Percentiles rank a stretch among this genome's conserved stretches.
These are phyloP conservation scores for Enoplosus armatus DNA, from an alignment of 2,797 vertebrate genomes.

Conservation along the genomic window DNA sequence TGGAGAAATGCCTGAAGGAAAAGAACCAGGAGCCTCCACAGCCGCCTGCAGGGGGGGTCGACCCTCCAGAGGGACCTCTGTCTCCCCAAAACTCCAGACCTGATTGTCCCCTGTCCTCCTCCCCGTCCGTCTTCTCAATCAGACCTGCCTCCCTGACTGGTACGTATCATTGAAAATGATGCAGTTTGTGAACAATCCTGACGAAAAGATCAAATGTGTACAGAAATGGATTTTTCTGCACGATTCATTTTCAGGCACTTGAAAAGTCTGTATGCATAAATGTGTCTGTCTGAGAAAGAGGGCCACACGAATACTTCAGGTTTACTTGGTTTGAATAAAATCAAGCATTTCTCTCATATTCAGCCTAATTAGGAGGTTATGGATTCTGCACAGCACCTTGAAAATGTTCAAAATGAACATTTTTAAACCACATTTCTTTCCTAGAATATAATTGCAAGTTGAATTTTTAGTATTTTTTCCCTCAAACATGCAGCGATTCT, in stretches of 20 bases:
- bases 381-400: neutral
- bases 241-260: neutral
- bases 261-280: neutral
- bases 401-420: neutral
- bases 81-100: conserved; percentile 57
- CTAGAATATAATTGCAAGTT: neutral
- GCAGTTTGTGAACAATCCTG: neutral
- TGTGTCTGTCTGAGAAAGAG: neutral
- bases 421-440: neutral
- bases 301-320: neutral
- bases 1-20: conserved; percentile 85
- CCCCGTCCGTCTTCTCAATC: conserved; percentile 80
- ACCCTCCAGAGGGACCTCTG: conserved; percentile 47
- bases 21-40: conserved; percentile 77
- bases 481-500: neutral
- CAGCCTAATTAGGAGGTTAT: neutral
- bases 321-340: neutral
- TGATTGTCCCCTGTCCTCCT: conserved; percentile 69
- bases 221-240: neutral
- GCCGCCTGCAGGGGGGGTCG: conserved; percentile 62
- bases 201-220: neutral
- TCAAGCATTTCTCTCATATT: neutral
- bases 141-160: conserved; percentile 92
- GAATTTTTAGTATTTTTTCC: neutral
- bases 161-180: conserved; percentile 48